Base-by-base conservation (phyloP, 1,140 invertebrate species). In the Drosophila lini region DNA sequence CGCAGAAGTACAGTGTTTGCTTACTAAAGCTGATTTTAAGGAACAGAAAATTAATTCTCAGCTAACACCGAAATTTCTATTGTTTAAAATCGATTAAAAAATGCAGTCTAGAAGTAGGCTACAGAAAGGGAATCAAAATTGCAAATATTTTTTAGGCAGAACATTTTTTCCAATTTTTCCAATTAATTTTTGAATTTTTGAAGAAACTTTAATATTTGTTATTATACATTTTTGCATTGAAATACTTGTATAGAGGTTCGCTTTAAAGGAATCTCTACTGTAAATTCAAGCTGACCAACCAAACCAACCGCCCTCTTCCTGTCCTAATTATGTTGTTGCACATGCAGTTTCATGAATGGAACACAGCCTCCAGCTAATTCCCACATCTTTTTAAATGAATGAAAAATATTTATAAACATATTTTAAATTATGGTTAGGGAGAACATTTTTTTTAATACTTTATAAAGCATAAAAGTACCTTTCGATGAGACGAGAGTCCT, bases 261-360 rank as follows among this genome's bases (percentile, higher is more conserved):
- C 1, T 10, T 38, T 53, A 3, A 22, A 3, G n/a, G 22, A 31
- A 16, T 38, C 38, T 53, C 11, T 19, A 31, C 65, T 53, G 32
- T 67, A 59, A 34, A n/a, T 16, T 3, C 11, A 3, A 19, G 6
- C 19, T 53, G 41, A 25, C 22, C n/a, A 56, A 16, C 28, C 48
- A 19, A 64, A n/a, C 71, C 53, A 47, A 57, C 68, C 83, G 82
- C 82, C 82, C 57, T 82, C 63, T 88, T 86, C 83, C 82, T 86
- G 70, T 71, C 62, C 71, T 79, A 86, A 88, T 82, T 85, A 80
- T 65, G 60, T 77, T 83, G 64, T 81, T 73, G 56, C 61, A 88
- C 68, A 70, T 81, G 78, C 71, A 78, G 65, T 89, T 89, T 90
- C 57, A 81, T 88, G 74, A 88, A 89, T 90, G 81, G 80, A 85